phyloP scores from a whole-genome alignment of 2,797 vertebrate genomes.

The Amazona ochrocephala region DNA sequence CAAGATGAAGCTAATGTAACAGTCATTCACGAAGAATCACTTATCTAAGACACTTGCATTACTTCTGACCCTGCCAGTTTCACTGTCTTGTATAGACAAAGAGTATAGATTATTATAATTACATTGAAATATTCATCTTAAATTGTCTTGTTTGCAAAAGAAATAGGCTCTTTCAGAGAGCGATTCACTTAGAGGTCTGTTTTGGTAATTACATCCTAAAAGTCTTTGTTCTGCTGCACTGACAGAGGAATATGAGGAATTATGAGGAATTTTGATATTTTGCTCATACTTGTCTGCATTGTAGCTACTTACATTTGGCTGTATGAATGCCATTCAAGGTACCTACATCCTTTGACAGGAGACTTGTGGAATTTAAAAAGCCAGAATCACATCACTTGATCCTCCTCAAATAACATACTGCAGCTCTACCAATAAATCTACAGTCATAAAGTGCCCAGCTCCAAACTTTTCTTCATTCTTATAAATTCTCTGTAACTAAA shows the following conservation, averaged over 20 bases:
- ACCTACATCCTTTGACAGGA: not conserved
- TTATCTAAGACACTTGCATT: not conserved
- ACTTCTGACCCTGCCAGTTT: not conserved
- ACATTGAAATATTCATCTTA: not conserved
- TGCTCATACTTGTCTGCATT: not conserved
- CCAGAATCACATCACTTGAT: not conserved
- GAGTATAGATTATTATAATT: not conserved
- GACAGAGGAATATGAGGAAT: not conserved
- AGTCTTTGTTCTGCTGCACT: not conserved
- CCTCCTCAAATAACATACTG: not conserved
- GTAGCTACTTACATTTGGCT: not conserved
- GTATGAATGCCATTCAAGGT: not conserved
- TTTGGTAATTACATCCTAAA: not conserved
- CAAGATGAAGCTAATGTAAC: not conserved
- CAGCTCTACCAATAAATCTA: not conserved
- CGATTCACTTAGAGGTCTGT: not conserved
- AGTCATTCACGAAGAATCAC: not conserved
- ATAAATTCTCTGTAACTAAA: not conserved
- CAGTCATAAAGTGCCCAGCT: not conserved
- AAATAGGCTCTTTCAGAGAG: not conserved
- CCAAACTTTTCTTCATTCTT: not conserved
- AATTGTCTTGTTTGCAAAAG: not conserved
- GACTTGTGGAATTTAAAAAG: constrained; percentile 5
- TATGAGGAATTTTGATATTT: not conserved
- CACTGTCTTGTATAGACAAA: not conserved